Conservation (phyloP, 2,797 vertebrate genomes). For the Megalops cyprinoides region DNA sequence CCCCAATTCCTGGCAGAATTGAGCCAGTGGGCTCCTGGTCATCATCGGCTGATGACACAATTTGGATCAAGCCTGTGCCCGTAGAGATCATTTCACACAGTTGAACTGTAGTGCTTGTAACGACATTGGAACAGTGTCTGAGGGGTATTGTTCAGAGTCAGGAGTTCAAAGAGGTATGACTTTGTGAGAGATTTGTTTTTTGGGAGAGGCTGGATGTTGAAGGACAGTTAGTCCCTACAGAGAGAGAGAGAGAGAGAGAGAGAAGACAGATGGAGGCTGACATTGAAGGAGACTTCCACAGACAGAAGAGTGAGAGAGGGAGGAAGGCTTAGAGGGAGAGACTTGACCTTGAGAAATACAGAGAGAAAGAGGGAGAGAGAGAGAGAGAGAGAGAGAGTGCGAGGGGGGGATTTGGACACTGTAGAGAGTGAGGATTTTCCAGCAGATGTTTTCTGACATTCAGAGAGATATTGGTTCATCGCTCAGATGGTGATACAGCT, state of each 20-base stretch:
- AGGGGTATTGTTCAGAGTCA: too few relatives aligned
- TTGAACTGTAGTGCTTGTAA: too few relatives aligned
- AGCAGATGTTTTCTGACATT: slow-evolving; percentile 12
- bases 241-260: slow-evolving; percentile 20
- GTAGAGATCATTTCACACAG: too few relatives aligned
- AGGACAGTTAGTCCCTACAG: not conserved
- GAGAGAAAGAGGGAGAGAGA: not conserved
- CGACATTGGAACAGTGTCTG: too few relatives aligned
- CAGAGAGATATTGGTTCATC: slow-evolving; percentile 2
- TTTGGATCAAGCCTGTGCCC: too few relatives aligned
- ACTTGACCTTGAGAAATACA: not conserved
- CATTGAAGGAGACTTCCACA: not conserved
- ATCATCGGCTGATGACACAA: too few relatives aligned
- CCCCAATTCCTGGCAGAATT: too few relatives aligned
- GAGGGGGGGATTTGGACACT: not conserved
- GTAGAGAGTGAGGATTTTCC: not conserved
- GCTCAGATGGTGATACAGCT: not conserved
- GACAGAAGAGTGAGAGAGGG: not conserved
- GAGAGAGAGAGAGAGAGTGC: not conserved
- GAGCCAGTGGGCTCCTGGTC: too few relatives aligned
- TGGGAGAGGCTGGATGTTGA: too few relatives aligned
- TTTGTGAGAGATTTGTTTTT: too few relatives aligned
- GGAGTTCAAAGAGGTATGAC: too few relatives aligned
- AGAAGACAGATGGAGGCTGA: not conserved
- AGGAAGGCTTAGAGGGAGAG: too few relatives aligned